These are phyloP conservation scores for Pogona vitticeps DNA, from an alignment of 2,113 vertebrate genomes.

Conservation along the genomic window DNA sequence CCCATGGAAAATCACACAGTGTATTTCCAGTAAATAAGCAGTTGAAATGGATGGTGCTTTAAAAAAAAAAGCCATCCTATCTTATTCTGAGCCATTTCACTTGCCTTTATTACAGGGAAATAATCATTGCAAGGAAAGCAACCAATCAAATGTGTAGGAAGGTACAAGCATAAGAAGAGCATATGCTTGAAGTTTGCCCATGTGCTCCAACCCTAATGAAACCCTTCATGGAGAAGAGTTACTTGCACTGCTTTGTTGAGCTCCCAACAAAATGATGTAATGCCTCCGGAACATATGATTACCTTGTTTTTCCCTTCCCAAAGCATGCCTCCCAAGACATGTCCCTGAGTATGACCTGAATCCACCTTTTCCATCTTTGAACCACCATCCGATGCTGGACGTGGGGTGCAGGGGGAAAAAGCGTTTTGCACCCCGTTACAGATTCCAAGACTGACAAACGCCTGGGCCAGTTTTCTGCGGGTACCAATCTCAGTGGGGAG, in stretches of 20 bases:
- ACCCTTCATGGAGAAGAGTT: constrained; percentile 24
- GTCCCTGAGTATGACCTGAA: constrained; percentile 40
- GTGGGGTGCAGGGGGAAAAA: too few relatives aligned
- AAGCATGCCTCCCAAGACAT: constrained; percentile 15
- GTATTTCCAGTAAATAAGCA: neutral
- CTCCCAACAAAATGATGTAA: constrained; percentile 28
- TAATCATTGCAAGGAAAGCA: neutral
- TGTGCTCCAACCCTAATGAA: neutral
- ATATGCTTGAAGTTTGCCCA: constrained; percentile 14
- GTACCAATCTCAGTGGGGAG: neutral
- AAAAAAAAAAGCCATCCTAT: neutral
- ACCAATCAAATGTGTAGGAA: neutral
- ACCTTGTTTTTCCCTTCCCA: constrained; percentile 17
- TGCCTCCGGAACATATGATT: neutral
- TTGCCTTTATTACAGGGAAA: neutral
- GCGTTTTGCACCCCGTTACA: neutral
- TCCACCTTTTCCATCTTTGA: constrained; percentile 2
- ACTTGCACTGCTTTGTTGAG: neutral
- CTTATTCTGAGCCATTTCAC: neutral
- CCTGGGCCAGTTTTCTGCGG: neutral
- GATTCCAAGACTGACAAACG: neutral
- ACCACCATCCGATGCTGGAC: neutral
- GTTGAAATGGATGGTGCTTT: neutral
- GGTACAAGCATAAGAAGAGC: constrained; percentile 29
- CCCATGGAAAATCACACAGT: neutral